Evolutionary conservation across 2,797 vertebrate genomes (phyloP).

Genomic region (Melanotaenia trifasciata): DNA sequence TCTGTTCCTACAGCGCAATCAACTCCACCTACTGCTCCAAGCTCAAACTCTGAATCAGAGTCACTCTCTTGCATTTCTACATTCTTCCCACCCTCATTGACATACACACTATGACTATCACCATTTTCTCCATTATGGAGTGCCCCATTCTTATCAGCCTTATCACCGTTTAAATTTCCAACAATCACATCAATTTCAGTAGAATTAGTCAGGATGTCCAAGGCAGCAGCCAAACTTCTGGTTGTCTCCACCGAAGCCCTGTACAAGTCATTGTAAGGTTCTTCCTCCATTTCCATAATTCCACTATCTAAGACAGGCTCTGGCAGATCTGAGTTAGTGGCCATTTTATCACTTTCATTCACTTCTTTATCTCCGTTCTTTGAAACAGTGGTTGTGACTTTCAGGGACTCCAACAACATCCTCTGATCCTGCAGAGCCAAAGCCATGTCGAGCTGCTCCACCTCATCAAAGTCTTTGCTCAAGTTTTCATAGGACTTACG

Average conservation of each 20-base stretch:
- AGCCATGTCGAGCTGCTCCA: conserved; percentile 98
- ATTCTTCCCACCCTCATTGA: conserved; percentile 75
- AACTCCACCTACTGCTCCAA: conserved; percentile 91
- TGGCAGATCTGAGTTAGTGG: conserved; percentile 77
- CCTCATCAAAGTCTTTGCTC: conserved; percentile 95
- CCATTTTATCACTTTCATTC: conserved; percentile 82
- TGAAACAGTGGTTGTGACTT: conserved; percentile 93
- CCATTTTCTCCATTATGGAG: conserved; percentile 75
- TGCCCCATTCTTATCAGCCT: conserved; percentile 80
- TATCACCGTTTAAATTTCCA: conserved; percentile 81
- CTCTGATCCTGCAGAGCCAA: conserved; percentile 98
- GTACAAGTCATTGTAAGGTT: conserved; percentile 90
- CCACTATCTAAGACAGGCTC: conserved; percentile 54
- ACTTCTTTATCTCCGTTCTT: conserved; percentile 86
- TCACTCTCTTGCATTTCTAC: conserved; percentile 83
- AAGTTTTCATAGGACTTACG: conserved; percentile 96
- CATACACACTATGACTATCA: conserved; percentile 55
- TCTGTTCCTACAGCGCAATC: conserved; percentile 72
- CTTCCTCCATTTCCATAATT: conserved; percentile 88
- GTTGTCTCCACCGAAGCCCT: conserved; percentile 92
- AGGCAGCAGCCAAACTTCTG: conserved; percentile 91
- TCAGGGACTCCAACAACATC: conserved; percentile 97
- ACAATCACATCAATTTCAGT: conserved; percentile 88
- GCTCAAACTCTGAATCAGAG: conserved; percentile 84
- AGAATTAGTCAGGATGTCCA: conserved; percentile 92